These are phyloP conservation scores for Parambassis ranga DNA, from an alignment of 2,797 vertebrate species.

Conservation along the genomic window DNA sequence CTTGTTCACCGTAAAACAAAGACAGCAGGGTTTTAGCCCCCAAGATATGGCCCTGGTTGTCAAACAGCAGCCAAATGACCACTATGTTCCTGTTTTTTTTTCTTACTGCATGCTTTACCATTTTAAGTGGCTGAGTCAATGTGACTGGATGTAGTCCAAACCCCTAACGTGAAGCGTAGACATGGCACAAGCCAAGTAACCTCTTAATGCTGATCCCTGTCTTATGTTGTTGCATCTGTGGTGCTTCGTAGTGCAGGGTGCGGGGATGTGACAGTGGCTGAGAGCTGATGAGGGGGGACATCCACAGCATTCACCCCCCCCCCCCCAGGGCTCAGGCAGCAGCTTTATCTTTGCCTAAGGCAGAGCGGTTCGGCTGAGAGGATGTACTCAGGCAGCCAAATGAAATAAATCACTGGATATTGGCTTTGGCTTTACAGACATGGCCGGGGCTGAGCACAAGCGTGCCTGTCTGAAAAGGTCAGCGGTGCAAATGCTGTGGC, in stretches of 20 bases:
- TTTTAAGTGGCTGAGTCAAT: slow-evolving; percentile 24
- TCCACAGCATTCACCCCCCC: slow-evolving; percentile 18
- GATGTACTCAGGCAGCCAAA: slow-evolving; percentile 59
- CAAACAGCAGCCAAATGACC: slow-evolving; percentile 28
- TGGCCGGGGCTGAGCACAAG: slow-evolving; percentile 28
- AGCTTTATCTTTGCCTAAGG: slow-evolving; percentile 58
- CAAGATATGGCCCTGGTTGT: neutral
- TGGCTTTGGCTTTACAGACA: slow-evolving; percentile 54
- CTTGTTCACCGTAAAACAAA: slow-evolving; percentile 25
- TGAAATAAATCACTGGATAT: slow-evolving; percentile 68
- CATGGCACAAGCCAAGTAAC: slow-evolving; percentile 24
- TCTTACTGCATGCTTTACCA: slow-evolving; percentile 5
- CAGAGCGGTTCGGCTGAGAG: slow-evolving; percentile 34
- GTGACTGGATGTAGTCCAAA: slow-evolving; percentile 14
- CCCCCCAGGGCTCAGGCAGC: slow-evolving; percentile 31
- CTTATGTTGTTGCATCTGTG: slow-evolving; percentile 7
- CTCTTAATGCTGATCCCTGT: slow-evolving; percentile 34
- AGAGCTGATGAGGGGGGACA: slow-evolving; percentile 38
- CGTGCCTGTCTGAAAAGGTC: slow-evolving; percentile 65
- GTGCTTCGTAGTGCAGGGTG: slow-evolving; percentile 4
- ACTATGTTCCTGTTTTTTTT: slow-evolving; percentile 6
- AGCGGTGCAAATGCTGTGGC: slow-evolving; percentile 47
- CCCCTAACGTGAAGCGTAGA: neutral
- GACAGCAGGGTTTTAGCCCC: slow-evolving; percentile 17
- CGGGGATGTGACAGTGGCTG: slow-evolving; percentile 40